Conservation (phyloP, 1,140 invertebrate genomes). For the Musca vetustissima region DNA sequence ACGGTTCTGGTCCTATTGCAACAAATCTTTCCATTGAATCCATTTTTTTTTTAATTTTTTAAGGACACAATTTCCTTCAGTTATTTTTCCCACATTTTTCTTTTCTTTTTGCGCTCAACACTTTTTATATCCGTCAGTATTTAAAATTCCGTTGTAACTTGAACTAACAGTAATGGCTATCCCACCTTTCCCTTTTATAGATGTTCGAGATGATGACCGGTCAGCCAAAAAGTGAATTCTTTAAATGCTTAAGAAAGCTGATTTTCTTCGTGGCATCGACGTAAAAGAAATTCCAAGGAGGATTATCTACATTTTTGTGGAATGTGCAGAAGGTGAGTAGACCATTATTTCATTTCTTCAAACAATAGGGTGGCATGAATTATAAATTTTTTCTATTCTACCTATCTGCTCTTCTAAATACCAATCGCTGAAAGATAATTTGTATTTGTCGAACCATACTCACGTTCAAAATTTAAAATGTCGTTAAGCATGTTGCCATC, state of each 20-base stretch:
- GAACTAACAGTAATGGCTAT: not conserved
- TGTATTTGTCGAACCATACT: too few species aligned
- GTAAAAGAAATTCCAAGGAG: slow-evolving; percentile 8
- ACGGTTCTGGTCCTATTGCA: slow-evolving; percentile 10
- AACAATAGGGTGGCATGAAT: too few species aligned
- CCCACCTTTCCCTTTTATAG: not conserved
- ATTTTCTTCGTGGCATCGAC: too few species aligned
- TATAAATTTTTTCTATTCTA: too few species aligned
- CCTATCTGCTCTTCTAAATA: too few species aligned
- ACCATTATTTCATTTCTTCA: too few species aligned
- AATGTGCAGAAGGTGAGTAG: not conserved
- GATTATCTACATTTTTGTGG: not conserved
- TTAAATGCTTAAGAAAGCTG: not conserved
- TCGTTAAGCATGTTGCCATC: too few species aligned
- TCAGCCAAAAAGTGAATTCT: not conserved
- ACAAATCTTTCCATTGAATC: not conserved
- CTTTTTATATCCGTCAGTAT: too few species aligned
- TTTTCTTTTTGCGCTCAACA: not conserved
- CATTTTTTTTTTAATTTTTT: not conserved
- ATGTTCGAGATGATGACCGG: not conserved
- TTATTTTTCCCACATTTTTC: not conserved
- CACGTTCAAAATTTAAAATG: too few species aligned
- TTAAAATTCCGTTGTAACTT: not conserved
- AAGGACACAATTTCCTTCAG: not conserved
- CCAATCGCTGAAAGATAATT: too few species aligned